Percentiles rank a stretch among this genome's conserved stretches.
phyloP scores from a whole-genome alignment of 2,888 invertebrate species.

The Rotaria macrura region DNA sequence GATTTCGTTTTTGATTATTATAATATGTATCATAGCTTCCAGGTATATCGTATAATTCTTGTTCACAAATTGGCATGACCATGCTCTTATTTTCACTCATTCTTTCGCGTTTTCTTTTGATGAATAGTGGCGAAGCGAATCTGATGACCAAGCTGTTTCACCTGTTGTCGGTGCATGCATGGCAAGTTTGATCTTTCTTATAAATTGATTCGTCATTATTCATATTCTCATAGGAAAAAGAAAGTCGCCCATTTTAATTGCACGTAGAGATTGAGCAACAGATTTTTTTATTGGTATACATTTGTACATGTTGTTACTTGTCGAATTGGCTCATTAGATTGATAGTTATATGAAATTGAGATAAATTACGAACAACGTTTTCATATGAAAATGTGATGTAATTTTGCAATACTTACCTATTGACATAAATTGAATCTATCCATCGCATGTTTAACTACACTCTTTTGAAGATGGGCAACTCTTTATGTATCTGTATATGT shows the following conservation, averaged over 20 bases:
- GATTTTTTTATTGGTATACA: background rate
- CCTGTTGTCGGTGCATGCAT: background rate
- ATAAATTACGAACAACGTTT: background rate
- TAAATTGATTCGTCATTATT: background rate
- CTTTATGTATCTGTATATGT: background rate
- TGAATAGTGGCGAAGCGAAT: background rate
- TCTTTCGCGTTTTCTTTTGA: background rate
- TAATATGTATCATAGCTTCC: background rate
- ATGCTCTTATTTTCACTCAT: background rate
- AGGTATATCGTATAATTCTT: background rate
- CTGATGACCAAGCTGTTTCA: constrained; percentile 1
- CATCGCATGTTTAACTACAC: background rate
- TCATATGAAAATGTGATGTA: background rate
- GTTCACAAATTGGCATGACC: background rate
- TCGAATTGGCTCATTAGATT: background rate
- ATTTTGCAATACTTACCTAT: background rate
- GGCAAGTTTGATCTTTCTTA: background rate
- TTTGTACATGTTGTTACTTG: background rate
- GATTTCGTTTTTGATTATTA: background rate
- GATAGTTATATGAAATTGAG: background rate
- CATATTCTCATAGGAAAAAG: background rate
- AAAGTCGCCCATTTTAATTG: background rate
- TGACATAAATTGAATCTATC: background rate
- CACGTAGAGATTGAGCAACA: background rate
- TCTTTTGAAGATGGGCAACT: background rate